Percentiles rank a stretch among this genome's conserved stretches.
Conservation (phyloP, 30 jellyfish, hydroid and myxozoan species). For the Cassiopea andromeda region DNA sequence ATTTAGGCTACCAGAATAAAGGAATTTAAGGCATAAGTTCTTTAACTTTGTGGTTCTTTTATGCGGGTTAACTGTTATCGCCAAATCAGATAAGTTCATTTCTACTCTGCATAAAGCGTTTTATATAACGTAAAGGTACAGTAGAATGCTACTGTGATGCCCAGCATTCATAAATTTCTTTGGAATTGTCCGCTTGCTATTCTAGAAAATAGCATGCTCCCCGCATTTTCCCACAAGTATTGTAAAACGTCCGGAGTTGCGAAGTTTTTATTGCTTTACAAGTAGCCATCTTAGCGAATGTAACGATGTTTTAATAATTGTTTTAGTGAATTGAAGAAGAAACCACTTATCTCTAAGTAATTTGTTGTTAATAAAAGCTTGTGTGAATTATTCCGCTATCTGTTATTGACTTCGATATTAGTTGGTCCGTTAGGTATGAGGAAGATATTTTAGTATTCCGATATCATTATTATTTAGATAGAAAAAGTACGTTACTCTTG, state of each 20-base stretch:
- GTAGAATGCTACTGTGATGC: neutral
- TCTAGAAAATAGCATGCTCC: neutral
- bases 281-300: neutral
- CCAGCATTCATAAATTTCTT: neutral
- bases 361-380: neutral
- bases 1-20: too few species aligned
- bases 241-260: neutral
- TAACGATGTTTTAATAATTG: constrained; percentile 1
- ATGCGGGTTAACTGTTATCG: too few species aligned
- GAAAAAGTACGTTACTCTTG: too few species aligned
- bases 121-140: neutral
- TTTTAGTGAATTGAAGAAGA: neutral
- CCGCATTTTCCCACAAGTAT: neutral
- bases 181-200: neutral
- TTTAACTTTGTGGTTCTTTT: too few species aligned
- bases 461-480: too few species aligned
- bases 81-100: too few species aligned
- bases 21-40: too few species aligned
- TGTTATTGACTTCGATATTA: neutral
- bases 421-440: neutral
- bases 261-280: neutral
- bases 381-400: neutral
- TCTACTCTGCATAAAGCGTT: too few species aligned
- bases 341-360: neutral
- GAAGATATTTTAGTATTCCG: neutral